Percentiles rank a stretch among this genome's conserved stretches.
Conservation (phyloP, 2,797 vertebrate species). For the Cichlasoma orientale region DNA sequence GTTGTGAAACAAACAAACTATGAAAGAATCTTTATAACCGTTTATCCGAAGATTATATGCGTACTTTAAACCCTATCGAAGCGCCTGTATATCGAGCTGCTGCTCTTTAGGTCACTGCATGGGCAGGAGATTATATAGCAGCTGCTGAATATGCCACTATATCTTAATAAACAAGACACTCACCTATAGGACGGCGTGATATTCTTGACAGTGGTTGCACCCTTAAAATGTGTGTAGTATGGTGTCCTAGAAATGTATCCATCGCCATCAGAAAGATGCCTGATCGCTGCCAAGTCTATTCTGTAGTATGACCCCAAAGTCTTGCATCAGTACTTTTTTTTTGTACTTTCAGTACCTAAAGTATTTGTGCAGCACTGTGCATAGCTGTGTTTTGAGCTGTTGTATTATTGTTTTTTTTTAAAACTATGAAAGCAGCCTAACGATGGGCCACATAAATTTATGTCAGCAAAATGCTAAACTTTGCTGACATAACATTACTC, state of each 20-base stretch:
- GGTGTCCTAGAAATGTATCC: not conserved
- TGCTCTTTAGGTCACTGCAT: not conserved
- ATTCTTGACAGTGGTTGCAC: not conserved
- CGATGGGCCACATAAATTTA: not conserved
- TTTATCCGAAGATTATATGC: not conserved
- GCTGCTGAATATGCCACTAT: not conserved
- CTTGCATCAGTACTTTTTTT: not conserved
- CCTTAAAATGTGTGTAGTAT: not conserved
- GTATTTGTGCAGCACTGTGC: accelerated
- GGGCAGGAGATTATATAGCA: not conserved
- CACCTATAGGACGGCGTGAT: not conserved
- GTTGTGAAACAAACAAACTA: not conserved
- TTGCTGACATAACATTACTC: slow-evolving; percentile 4
- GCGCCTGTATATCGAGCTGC: not conserved
- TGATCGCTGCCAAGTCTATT: not conserved
- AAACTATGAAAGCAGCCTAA: not conserved
- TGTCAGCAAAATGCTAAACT: not conserved
- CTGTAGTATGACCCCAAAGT: not conserved
- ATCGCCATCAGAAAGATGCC: not conserved
- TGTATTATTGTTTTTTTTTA: not conserved
- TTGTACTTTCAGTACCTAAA: not conserved
- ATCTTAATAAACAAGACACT: not conserved
- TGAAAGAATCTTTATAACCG: not conserved
- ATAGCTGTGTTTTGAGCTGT: not conserved
- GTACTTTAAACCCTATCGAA: not conserved